Base-by-base conservation (phyloP, 2,113 vertebrate species). In the Megaceryle maxima region DNA sequence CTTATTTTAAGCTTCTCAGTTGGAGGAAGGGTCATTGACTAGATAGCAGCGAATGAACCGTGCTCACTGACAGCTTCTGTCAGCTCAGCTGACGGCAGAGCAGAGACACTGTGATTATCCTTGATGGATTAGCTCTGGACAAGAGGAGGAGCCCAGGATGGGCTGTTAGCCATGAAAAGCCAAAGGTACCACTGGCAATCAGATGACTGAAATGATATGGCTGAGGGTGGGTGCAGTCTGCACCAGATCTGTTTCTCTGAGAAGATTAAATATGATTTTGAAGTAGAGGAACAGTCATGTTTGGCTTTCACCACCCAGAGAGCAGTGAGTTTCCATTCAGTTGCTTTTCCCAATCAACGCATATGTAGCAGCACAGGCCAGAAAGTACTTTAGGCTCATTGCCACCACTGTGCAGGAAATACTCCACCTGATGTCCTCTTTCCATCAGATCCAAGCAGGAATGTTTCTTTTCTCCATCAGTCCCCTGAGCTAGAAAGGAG, bases 331-430 rank as follows among this genome's bases (percentile, higher is more conserved):
- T 92, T 89, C 91, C 48, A 16, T 76, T 94, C 53, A 75, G 62
- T 39, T 19, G 3, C 33, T 41, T 84, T 85, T 31, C 39, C 39
- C 18, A 7, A 37, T 68, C 39, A 15, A 6, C 56, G 53, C 24
- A 8, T 50, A 16, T 1, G 1, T 75, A 88, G 29, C 59, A 81
- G 68, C 63, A 74, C 46, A 81, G 60, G 67, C 50, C 72, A 80
- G 74, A 44, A 46, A 46, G 28, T 80, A 74, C 69, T 95, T 92
- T 59, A 53, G 77, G 60, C 72, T 94, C 10, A 4, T 25, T 87
- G 68, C 75, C 76, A 93, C 88, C 44, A 5, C 37, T n/a, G 8
- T 90, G 93, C 83, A 93, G 79, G 88, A 94, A 70, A 72, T 77
- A 67, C 28, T 87, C 67, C 35, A 31, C 68, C 76, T 90, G 63